These are phyloP conservation scores for Diachasma alloeum DNA, from an alignment of 1,140 invertebrate genomes.

Conservation along the genomic window DNA sequence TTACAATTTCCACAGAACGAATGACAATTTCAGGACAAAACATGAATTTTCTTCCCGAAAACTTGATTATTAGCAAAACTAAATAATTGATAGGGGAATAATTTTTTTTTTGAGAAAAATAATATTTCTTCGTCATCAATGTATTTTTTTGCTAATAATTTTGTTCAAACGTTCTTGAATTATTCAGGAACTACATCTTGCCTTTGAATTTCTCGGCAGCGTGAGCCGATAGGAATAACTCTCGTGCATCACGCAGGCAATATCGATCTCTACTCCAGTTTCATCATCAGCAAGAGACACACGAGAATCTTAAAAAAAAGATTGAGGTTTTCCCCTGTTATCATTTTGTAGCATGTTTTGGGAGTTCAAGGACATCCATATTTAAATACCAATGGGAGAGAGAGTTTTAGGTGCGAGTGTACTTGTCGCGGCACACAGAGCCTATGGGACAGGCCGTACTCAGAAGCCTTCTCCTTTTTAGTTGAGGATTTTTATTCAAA, in stretches of 20 bases:
- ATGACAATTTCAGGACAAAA: too few species aligned
- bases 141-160: background rate
- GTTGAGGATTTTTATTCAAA: background rate
- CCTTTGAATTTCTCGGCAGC: background rate
- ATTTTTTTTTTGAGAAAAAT: too few species aligned
- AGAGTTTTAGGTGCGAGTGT: background rate
- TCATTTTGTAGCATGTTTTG: too few species aligned
- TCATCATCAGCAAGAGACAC: background rate
- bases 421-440: background rate
- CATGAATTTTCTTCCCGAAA: too few species aligned
- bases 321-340: background rate
- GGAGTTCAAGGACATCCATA: too few species aligned
- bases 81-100: too few species aligned
- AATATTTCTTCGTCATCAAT: too few species aligned
- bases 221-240: background rate
- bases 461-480: background rate
- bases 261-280: background rate
- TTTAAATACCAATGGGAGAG: background rate
- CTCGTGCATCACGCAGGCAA: background rate
- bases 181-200: background rate
- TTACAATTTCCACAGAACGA: too few species aligned
- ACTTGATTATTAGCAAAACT: too few species aligned
- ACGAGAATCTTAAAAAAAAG: background rate
- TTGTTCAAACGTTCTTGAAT: background rate
- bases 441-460: background rate